phyloP scores from a whole-genome alignment of 2,113 vertebrate genomes.

The Tychaedon coryphoeus region DNA sequence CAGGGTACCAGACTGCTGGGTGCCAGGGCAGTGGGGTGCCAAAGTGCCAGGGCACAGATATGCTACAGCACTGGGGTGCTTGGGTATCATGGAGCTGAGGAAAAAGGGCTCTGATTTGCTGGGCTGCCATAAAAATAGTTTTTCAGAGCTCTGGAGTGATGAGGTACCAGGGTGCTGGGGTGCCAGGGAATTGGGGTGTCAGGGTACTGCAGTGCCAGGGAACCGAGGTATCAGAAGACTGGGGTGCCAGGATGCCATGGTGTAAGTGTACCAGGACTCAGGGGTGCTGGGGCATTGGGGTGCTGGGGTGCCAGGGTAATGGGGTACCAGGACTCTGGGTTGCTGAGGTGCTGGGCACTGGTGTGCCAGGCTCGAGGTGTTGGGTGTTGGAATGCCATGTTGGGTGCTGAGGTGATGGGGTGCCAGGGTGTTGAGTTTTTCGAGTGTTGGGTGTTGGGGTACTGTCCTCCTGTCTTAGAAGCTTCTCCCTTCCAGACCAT shows the following conservation, averaged over 20 bases:
- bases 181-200: background rate
- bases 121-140: background rate
- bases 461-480: background rate
- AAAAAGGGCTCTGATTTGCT: background rate
- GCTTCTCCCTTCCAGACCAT: background rate
- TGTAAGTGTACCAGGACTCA: background rate
- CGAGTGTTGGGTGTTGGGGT: background rate
- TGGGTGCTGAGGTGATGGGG: background rate
- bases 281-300: too few relatives aligned
- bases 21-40: background rate
- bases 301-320: background rate
- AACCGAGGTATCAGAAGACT: too few relatives aligned
- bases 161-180: background rate
- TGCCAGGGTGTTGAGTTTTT: too few relatives aligned
- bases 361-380: background rate
- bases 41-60: background rate
- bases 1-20: background rate
- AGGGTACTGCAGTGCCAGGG: background rate
- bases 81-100: background rate
- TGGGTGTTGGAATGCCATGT: background rate
- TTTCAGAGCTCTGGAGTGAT: background rate
- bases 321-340: too few relatives aligned
- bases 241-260: too few relatives aligned
- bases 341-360: background rate
- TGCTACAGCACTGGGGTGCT: background rate